phyloP scores from a whole-genome alignment of 1,140 invertebrate genomes.

The Melanaphis sacchari region DNA sequence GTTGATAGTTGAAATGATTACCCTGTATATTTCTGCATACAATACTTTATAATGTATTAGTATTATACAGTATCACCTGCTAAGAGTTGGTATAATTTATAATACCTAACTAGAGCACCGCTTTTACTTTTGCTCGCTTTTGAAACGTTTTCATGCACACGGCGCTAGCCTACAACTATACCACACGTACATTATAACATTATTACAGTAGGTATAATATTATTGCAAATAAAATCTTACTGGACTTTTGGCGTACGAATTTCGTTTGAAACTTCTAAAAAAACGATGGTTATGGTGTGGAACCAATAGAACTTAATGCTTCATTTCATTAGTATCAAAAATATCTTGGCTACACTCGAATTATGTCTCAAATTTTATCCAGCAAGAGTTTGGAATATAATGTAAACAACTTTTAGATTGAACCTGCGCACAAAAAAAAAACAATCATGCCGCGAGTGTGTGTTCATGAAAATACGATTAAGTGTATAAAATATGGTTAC shows the following conservation, averaged over 20 bases:
- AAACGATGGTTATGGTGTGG: neutral
- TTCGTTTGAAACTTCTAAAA: neutral
- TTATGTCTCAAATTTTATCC: neutral
- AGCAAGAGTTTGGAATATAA: neutral
- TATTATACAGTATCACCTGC: neutral
- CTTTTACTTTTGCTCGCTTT: conserved; percentile 21
- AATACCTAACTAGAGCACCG: neutral
- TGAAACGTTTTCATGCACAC: neutral
- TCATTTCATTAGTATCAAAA: neutral
- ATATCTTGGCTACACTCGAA: neutral
- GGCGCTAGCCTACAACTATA: neutral
- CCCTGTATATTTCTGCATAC: neutral
- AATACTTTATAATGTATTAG: neutral
- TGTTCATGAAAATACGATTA: neutral
- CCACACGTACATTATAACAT: neutral
- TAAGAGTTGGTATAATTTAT: neutral
- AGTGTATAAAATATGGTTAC: too few relatives aligned
- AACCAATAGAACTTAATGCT: neutral
- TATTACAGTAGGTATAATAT: neutral
- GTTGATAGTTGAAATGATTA: neutral
- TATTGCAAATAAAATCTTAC: neutral
- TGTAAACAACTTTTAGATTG: neutral
- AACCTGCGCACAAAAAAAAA: neutral
- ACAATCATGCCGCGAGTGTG: too few relatives aligned
- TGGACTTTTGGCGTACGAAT: neutral